These are phyloP conservation scores for Cacoxenus indagator DNA, from an alignment of 2,888 invertebrate species.

Conservation along the genomic window DNA sequence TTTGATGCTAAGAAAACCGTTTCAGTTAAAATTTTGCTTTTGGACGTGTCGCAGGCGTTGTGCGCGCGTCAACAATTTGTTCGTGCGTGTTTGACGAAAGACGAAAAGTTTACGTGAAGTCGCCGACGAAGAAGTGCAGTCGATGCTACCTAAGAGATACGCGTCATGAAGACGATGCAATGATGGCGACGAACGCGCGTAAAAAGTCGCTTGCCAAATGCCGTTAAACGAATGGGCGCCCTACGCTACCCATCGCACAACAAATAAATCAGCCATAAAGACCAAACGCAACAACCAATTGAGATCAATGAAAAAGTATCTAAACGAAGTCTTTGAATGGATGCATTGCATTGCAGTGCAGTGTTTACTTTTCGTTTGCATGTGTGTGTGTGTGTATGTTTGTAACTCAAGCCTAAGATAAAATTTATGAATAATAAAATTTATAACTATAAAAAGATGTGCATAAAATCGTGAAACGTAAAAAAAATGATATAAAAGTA, in stretches of 20 bases:
- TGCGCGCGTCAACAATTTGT: neutral
- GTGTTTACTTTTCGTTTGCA: neutral
- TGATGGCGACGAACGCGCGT: neutral
- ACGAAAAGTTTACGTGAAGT: neutral
- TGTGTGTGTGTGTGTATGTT: neutral
- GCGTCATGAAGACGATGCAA: neutral
- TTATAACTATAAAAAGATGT: neutral
- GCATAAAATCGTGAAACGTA: neutral
- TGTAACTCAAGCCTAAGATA: neutral
- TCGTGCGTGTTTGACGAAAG: neutral
- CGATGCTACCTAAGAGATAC: neutral
- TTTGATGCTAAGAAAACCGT: neutral
- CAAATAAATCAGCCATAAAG: neutral
- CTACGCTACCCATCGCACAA: neutral
- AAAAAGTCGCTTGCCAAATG: neutral
- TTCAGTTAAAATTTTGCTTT: neutral
- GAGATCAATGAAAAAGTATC: neutral
- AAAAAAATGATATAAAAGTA: neutral
- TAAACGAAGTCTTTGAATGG: neutral
- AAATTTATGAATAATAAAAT: neutral
- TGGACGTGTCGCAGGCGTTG: neutral
- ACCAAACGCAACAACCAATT: neutral
- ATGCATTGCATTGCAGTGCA: neutral
- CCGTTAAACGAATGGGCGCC: neutral
- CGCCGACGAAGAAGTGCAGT: neutral